These are phyloP conservation scores for Tragelaphus scriptus DNA, from an alignment of 2,113 vertebrate genomes.

Conservation along the genomic window DNA sequence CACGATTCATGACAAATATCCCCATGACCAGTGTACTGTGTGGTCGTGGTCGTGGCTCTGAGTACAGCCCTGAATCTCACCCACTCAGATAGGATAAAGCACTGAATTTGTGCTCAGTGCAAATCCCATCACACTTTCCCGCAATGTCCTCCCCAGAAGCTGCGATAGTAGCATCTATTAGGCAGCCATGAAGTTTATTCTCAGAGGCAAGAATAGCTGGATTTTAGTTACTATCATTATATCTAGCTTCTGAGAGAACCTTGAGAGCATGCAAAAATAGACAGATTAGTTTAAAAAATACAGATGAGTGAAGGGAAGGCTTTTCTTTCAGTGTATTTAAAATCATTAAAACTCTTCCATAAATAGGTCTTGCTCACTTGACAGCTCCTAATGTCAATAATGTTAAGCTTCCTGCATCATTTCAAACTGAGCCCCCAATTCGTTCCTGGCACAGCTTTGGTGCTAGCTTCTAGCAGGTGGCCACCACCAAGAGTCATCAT, in stretches of 20 bases:
- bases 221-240: slow-evolving; percentile 25
- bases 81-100: background rate
- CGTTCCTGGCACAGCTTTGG: background rate
- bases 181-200: background rate
- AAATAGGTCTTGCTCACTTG: background rate
- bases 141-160: background rate
- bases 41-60: background rate
- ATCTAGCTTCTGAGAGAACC: background rate
- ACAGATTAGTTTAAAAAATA: background rate
- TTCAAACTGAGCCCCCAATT: background rate
- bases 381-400: background rate
- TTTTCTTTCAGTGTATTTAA: background rate
- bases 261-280: background rate
- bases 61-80: background rate
- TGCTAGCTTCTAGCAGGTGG: background rate
- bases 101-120: background rate
- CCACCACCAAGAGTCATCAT: background rate
- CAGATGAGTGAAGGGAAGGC: background rate
- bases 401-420: background rate
- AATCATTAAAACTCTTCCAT: background rate
- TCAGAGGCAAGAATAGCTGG: background rate
- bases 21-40: background rate
- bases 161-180: background rate
- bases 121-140: background rate
- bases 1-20: slow-evolving; percentile 10